Conservation (phyloP, 1,140 invertebrate genomes). For the Saccostrea cuccullata region DNA sequence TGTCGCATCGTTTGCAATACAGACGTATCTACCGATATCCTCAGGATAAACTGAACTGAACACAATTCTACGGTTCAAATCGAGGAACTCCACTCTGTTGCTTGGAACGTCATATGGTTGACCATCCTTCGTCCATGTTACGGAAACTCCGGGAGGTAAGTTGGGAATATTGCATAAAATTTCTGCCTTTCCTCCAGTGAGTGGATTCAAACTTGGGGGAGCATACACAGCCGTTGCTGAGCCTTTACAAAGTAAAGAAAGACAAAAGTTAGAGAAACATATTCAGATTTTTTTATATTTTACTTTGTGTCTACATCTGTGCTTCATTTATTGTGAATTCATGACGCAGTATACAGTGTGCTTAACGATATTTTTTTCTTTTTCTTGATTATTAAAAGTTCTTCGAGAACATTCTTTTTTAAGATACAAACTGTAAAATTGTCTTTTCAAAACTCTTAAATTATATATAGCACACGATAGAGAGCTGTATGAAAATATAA, state of each 20-base stretch:
- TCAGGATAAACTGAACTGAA: constrained; percentile 6
- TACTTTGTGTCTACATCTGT: too few species aligned
- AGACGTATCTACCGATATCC: neutral
- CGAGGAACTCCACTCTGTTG: neutral
- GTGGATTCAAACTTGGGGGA: neutral
- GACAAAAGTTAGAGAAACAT: too few species aligned
- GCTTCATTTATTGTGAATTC: too few species aligned
- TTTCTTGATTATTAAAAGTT: too few species aligned
- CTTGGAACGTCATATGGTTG: neutral
- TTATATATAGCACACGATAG: too few species aligned
- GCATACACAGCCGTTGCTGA: neutral
- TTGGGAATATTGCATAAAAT: neutral
- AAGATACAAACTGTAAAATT: too few species aligned
- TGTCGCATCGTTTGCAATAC: constrained; percentile 1
- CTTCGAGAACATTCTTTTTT: too few species aligned
- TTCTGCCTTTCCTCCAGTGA: neutral
- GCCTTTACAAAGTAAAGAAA: neutral
- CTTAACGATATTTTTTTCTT: too few species aligned
- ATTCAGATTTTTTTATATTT: too few species aligned
- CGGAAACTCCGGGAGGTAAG: neutral
- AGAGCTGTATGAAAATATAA: too few species aligned
- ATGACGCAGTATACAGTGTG: too few species aligned
- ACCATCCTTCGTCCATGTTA: neutral
- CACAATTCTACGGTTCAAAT: neutral
- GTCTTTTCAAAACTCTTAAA: too few species aligned